Base-by-base conservation (phyloP, 2,797 vertebrate species). In the Neomorphus geoffroyi region DNA sequence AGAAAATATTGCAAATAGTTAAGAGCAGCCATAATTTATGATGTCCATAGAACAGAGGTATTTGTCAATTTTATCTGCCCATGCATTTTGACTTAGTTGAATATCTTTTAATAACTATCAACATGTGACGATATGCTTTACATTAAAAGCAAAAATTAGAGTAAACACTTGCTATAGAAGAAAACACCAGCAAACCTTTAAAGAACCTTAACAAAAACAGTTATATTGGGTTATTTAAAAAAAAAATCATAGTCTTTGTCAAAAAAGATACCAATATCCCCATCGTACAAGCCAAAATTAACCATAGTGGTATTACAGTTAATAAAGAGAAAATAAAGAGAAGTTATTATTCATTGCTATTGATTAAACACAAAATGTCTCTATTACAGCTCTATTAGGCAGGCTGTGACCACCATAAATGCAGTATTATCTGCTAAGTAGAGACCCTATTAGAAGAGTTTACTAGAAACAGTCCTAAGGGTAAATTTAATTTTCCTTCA, bases 401-500 rank as follows among this genome's bases (percentile, higher is more conserved):
- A 93, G 80, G 46, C 83, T 92, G 84, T 69, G 80, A 92, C 70
- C 86, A 92, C 81, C 41, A 69, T 83, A 94, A 96, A 84, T 66
- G 62, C 51, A 50, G 30, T 58, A 33, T 90, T 91, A 93, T 86
- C 94, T 94, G 57, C 90, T 94, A 94, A 96, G 96, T 80, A 93
- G 28, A 96, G 94, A 93, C 57, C 43, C 72, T 66, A 89, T 91
- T 93, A 92, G 32, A 85, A 85, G 73, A 58, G 50, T 78, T 96
- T 88, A 90, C 82, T 87, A 89, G 85, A 66, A 93, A 90, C 43
- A 91, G 50, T 83, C 86, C 91, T 93, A 85, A 39, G 64, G 57
- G 79, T 92, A 95, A 88, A 97, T 77, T 95, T 92, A 94, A 95
- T 95, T 93, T 89, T 93, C 54, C 48, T 95, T 89, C 88, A 89